Percentiles rank a stretch among this genome's conserved stretches.
Evolutionary conservation across 2,888 invertebrate species (phyloP).

Genomic region (Neoascia interrupta): DNA sequence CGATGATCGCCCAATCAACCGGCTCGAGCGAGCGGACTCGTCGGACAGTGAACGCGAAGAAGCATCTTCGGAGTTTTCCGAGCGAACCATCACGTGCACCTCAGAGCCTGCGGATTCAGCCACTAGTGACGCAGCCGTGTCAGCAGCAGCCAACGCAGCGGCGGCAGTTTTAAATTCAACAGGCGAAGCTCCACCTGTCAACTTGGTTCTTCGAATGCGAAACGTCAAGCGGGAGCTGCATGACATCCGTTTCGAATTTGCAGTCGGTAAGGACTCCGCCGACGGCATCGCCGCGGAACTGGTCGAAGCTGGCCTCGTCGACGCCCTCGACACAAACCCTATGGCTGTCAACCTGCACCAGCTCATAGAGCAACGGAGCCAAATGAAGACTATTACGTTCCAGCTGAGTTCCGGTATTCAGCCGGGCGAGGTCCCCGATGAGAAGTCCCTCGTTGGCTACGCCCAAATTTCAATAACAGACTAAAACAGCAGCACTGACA

Average conservation of each 20-base stretch:
- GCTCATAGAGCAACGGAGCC: constrained; percentile 87
- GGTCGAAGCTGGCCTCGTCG: constrained; percentile 96
- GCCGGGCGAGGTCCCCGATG: constrained; percentile 92
- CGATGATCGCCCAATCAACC: constrained; percentile 83
- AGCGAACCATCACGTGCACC: constrained; percentile 80
- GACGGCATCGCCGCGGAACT: constrained; percentile 97
- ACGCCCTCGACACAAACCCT: constrained; percentile 93
- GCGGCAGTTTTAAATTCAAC: constrained; percentile 58
- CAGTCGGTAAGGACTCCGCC: constrained; percentile 91
- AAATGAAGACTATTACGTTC: constrained; percentile 90
- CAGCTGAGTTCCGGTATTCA: constrained; percentile 87
- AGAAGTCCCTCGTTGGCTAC: constrained; percentile 96
- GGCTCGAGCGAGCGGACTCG: constrained; percentile 82
- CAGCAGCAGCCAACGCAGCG: constrained; percentile 50
- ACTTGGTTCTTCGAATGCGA: constrained; percentile 93
- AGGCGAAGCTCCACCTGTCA: constrained; percentile 82
- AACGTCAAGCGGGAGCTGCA: constrained; percentile 95
- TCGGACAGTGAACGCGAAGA: constrained; percentile 83
- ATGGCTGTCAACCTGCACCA: constrained; percentile 96
- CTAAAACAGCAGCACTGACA: constrained; percentile 79
- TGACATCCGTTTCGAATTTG: constrained; percentile 98
- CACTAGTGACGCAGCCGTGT: constrained; percentile 49
- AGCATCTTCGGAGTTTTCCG: constrained; percentile 78
- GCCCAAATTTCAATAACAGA: constrained; percentile 98
- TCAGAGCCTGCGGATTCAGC: constrained; percentile 74